phyloP scores from a whole-genome alignment of 2,113 vertebrate genomes.

The Hydrochoerus hydrochaeris region DNA sequence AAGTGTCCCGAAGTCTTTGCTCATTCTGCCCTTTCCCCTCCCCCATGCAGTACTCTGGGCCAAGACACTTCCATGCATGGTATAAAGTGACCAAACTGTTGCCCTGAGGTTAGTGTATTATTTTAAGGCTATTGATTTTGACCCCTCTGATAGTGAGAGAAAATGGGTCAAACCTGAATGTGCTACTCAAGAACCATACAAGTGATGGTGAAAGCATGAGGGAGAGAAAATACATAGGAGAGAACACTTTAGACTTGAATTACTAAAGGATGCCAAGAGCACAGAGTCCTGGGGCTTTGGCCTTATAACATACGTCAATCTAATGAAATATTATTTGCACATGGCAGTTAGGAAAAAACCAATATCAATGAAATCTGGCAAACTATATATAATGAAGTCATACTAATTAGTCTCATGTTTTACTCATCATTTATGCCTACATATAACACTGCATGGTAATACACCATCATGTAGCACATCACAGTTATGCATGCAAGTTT shows the following conservation, averaged over 20 bases:
- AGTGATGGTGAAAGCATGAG: neutral
- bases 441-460: neutral
- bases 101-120: neutral
- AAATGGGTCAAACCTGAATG: neutral
- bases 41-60: neutral
- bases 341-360: neutral
- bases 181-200: neutral
- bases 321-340: neutral
- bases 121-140: neutral
- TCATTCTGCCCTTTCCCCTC: neutral
- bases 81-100: neutral
- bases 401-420: neutral
- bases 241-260: neutral
- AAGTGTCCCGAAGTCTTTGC: neutral
- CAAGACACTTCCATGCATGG: neutral
- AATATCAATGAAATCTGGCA: neutral
- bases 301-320: neutral
- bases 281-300: neutral
- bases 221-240: neutral
- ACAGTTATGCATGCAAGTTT: neutral
- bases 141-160: neutral
- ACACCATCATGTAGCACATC: neutral
- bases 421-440: neutral
- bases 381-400: neutral
- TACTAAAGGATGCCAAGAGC: neutral